Conservation (phyloP, 2,113 vertebrate species). For the Trachemys scripta region DNA sequence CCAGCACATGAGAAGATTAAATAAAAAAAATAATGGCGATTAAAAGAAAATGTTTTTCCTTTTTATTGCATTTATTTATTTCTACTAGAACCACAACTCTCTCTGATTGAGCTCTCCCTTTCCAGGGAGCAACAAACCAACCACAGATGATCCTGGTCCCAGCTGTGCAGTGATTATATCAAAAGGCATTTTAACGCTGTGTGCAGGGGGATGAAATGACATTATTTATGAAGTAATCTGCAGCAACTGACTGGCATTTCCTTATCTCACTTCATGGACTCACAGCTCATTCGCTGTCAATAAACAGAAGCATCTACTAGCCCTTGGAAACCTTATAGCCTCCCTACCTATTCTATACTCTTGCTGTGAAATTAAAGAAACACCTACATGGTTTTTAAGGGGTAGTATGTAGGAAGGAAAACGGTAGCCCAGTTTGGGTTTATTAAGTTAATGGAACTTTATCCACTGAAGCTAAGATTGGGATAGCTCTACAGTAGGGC, state of each 20-base stretch:
- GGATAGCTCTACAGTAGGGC: background rate
- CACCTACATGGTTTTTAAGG: background rate
- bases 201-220: background rate
- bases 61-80: background rate
- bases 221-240: slow-evolving; percentile 50
- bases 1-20: background rate
- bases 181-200: slow-evolving; percentile 47
- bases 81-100: background rate
- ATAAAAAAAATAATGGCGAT: background rate
- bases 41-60: slow-evolving; percentile 13
- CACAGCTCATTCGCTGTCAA: background rate
- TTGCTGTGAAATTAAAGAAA: background rate
- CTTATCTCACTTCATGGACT: background rate
- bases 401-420: background rate
- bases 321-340: background rate
- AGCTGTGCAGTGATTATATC: slow-evolving; percentile 50
- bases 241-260: slow-evolving; percentile 17
- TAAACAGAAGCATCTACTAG: background rate
- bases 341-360: background rate
- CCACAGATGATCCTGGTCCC: slow-evolving; percentile 39
- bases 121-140: slow-evolving; percentile 30
- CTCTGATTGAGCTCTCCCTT: slow-evolving; percentile 43
- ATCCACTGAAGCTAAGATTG: background rate
- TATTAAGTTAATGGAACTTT: background rate
- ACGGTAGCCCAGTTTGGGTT: background rate